Evolutionary conservation across 2,888 invertebrate species (phyloP).

Genomic region (Brachyopa scutellaris): DNA sequence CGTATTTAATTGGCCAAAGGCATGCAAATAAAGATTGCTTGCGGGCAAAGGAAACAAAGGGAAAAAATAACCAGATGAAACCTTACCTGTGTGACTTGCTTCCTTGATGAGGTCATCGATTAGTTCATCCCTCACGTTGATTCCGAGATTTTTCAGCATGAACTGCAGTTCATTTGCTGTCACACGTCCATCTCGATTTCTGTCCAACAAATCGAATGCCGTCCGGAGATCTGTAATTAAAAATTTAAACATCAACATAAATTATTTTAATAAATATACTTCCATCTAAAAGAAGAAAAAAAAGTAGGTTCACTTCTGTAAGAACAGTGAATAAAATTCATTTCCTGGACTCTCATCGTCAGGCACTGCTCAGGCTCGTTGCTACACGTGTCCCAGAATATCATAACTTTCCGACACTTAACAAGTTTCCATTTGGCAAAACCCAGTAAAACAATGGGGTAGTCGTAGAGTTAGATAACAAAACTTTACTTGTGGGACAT

Average conservation of each 20-base stretch:
- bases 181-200: slow-evolving; percentile 90
- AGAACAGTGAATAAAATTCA: background rate
- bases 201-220: slow-evolving; percentile 89
- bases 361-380: background rate
- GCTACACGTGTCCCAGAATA: slow-evolving; percentile 16
- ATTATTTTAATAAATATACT: background rate
- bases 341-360: background rate
- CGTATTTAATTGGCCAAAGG: background rate
- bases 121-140: slow-evolving; percentile 88
- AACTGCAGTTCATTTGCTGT: slow-evolving; percentile 89
- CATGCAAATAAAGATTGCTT: no score
- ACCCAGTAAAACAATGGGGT: background rate
- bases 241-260: slow-evolving; percentile 2
- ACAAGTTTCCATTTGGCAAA: slow-evolving; percentile 26
- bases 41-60: no score
- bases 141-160: slow-evolving; percentile 90
- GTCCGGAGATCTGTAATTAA: slow-evolving; percentile 87
- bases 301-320: background rate
- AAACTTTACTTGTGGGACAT: slow-evolving; percentile 21
- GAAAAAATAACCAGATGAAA: no score
- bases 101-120: slow-evolving; percentile 89
- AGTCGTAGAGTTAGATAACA: background rate
- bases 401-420: slow-evolving; percentile 26
- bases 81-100: slow-evolving; percentile 88
- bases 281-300: background rate